phyloP scores from a whole-genome alignment of 1,140 invertebrate genomes.

The Mizuhopecten yessoensis region DNA sequence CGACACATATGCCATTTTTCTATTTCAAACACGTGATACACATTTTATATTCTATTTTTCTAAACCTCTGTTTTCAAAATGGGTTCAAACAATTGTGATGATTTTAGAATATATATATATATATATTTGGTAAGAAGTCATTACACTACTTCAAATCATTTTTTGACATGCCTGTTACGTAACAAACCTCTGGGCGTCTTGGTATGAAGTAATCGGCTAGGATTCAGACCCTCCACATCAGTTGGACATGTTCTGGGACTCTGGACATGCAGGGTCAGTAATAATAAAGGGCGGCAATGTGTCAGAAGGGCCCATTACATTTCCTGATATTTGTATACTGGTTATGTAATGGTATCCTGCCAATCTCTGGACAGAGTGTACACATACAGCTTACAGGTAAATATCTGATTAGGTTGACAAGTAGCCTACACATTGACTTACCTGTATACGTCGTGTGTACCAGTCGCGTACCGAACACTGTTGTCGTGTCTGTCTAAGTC shows the following conservation, averaged over 20 bases:
- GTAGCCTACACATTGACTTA: not conserved
- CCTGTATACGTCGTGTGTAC: not conserved
- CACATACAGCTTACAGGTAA: not conserved
- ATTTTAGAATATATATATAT: too few species aligned
- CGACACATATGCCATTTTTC: too few species aligned
- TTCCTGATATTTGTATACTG: not conserved
- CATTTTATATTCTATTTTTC: too few species aligned
- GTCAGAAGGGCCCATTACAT: not conserved
- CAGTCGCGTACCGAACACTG: not conserved
- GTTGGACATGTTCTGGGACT: too few species aligned
- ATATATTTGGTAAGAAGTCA: too few species aligned
- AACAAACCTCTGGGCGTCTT: not conserved
- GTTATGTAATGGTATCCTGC: not conserved
- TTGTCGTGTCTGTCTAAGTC: not conserved
- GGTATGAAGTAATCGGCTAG: not conserved
- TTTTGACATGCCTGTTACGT: not conserved
- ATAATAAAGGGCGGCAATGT: not conserved
- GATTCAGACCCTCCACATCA: not conserved
- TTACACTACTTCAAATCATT: too few species aligned
- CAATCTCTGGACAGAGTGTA: not conserved
- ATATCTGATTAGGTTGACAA: not conserved
- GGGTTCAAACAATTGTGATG: too few species aligned
- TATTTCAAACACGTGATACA: not conserved
- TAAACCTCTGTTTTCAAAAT: too few species aligned
- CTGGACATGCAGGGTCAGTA: not conserved